Base-by-base conservation (phyloP, 2,797 vertebrate species). In the Gallinago stenura region DNA sequence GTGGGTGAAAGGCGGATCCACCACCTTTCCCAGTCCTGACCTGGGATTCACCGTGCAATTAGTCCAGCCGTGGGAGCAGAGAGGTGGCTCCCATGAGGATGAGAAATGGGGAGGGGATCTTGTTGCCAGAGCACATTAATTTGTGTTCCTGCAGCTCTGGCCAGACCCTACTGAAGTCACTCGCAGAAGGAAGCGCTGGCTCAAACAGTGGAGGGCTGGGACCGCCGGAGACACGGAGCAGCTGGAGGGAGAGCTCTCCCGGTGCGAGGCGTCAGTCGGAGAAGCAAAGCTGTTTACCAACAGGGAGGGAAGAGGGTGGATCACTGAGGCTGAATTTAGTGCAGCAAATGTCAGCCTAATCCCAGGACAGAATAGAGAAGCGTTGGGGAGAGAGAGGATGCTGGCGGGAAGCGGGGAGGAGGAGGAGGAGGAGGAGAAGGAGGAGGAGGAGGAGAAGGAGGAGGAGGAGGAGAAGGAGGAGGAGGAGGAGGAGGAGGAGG, bases 281-380 rank as follows among this genome's bases (percentile, higher is more conserved):
- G 65, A 71, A 53, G 68, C 57, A 45, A 28, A 87, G 82, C 28
- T 95, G 87, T 93, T 94, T 92, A 78, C 82, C 65, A 75, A n/a
- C 12, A 1, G 73, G 70, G 83, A 90, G 90, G 93, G 89, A 81
- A 83, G 31, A 90, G 87, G 73, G 83, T 86, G 89, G 93, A 84
- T 90, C 66, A 6, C 6, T 0, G 0, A 25, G 73, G 57, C 73
- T 2, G 61, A 73, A 58, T 72, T 87, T 75, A 90, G 87, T 0
- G 0, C 77, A 76, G 80, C 80, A 76, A 81, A 92, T 31, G 77
- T 56, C 83, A 95, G 73, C 85, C 33, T 6, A 3, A 20, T 80
- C 71, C 53, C 69, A 48, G 70, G 81, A 53, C 53, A 57, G 54
- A 45, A 0, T 39, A 39, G 51, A n/a, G 26, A 62, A 64, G 33